Evolutionary conservation across 2,888 invertebrate species (phyloP).

Genomic region (Parasteatoda lunata): DNA sequence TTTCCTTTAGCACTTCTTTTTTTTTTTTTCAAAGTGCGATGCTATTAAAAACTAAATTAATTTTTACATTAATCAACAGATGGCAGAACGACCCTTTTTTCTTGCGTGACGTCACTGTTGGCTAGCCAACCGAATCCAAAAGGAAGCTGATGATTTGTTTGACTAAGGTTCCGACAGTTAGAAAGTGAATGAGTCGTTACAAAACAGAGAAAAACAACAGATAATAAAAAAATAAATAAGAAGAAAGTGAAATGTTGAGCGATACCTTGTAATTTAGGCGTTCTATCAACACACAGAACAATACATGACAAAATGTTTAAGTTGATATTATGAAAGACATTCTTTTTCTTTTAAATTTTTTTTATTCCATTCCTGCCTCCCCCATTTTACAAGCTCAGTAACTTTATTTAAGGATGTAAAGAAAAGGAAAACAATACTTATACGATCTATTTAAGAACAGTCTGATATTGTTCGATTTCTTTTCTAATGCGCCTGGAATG

Average conservation of each 20-base stretch:
- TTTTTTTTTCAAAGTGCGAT: not conserved
- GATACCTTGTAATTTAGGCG: constrained; percentile 65
- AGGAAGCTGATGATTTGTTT: constrained; percentile 61
- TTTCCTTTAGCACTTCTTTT: not conserved
- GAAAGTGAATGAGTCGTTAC: constrained; percentile 38
- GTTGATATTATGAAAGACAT: constrained; percentile 12
- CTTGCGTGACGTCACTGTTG: constrained; percentile 52
- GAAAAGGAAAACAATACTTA: not conserved
- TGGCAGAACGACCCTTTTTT: constrained; percentile 34
- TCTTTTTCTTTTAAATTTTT: constrained; percentile 8
- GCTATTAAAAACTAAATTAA: not conserved
- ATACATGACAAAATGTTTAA: constrained; percentile 54
- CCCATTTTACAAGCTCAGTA: constrained; percentile 24
- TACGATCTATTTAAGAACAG: not conserved
- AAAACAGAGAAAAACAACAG: constrained; percentile 2
- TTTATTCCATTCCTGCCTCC: constrained; percentile 6
- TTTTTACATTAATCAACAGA: constrained; percentile 34
- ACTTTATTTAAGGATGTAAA: constrained; percentile 41
- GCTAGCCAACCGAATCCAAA: constrained; percentile 54
- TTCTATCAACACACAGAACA: constrained; percentile 59
- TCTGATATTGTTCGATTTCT: no score
- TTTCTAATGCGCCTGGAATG: no score
- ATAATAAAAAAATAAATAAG: constrained; percentile 15
- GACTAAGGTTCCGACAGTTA: constrained; percentile 54
- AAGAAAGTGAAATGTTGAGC: constrained; percentile 49